These are phyloP conservation scores for Caenorhabditis virilis DNA, from an alignment of 2,888 invertebrate genomes.

Conservation along the genomic window DNA sequence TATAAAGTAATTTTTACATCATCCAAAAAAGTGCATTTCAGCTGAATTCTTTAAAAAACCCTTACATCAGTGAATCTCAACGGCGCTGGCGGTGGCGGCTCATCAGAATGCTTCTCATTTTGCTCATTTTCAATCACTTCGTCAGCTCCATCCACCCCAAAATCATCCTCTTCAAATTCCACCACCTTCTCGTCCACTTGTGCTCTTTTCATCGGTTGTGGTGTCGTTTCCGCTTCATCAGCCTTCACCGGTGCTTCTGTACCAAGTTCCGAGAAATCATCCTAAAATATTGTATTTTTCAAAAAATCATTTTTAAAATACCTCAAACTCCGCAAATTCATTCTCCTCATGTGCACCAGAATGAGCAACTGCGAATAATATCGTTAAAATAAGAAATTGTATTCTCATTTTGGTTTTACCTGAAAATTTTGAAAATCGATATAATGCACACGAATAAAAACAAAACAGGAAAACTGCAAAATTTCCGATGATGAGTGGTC, in stretches of 20 bases:
- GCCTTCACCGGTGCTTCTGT: conserved; percentile 5
- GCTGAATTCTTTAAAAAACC: no score
- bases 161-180: conserved; percentile 49
- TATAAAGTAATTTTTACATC: no score
- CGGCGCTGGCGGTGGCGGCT: conserved; percentile 38
- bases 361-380: not conserved
- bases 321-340: conserved; percentile 63
- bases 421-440: not conserved
- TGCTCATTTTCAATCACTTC: conserved; percentile 12
- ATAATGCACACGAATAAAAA: not conserved
- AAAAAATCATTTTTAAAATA: conserved; percentile 5
- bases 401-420: no score
- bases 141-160: conserved; percentile 54
- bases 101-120: conserved; percentile 26
- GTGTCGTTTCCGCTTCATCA: conserved; percentile 3
- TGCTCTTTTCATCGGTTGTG: conserved; percentile 1
- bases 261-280: conserved; percentile 21
- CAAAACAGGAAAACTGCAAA: not conserved
- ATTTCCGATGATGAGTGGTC: no score
- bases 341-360: conserved; percentile 40
- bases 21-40: no score
- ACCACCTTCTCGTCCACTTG: conserved; percentile 15
- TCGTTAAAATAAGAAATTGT: not conserved
- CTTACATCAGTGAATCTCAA: conserved; percentile 64
- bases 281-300: conserved; percentile 10